Conservation (phyloP, 2,113 vertebrate species). For the Odobenus rosmarus region DNA sequence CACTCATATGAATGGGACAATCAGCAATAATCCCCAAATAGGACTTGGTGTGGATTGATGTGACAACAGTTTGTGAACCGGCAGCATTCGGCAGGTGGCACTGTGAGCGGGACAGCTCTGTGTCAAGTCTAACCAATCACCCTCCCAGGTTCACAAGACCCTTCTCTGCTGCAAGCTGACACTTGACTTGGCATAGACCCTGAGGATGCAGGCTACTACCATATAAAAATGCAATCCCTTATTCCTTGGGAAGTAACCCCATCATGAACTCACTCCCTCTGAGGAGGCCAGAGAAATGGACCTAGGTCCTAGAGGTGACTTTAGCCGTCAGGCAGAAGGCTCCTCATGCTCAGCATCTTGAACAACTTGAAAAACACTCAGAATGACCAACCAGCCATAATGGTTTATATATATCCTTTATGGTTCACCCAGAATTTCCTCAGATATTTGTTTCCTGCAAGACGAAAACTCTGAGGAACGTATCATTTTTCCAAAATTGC, state of each 20-base stretch:
- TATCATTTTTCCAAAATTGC: background rate
- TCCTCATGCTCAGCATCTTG: background rate
- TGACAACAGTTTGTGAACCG: background rate
- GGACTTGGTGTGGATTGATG: background rate
- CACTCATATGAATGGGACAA: background rate
- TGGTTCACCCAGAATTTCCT: background rate
- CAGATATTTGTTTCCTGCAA: background rate
- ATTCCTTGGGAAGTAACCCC: background rate
- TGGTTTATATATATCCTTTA: background rate
- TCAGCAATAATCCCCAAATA: background rate
- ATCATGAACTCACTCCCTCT: background rate
- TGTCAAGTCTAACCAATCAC: background rate
- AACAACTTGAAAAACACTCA: background rate
- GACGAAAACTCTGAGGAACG: background rate
- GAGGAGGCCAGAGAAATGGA: background rate
- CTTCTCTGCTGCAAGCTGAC: background rate
- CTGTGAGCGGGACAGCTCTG: background rate
- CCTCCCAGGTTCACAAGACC: background rate
- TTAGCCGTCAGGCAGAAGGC: background rate
- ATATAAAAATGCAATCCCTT: background rate
- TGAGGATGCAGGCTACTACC: background rate
- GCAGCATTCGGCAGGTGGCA: background rate
- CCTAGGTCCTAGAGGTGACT: background rate
- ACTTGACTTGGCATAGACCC: background rate
- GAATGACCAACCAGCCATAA: background rate